Percentiles rank a stretch among this genome's conserved stretches.
Evolutionary conservation across 2,888 invertebrate genomes (phyloP).

Genomic region (Drosophila siamana): DNA sequence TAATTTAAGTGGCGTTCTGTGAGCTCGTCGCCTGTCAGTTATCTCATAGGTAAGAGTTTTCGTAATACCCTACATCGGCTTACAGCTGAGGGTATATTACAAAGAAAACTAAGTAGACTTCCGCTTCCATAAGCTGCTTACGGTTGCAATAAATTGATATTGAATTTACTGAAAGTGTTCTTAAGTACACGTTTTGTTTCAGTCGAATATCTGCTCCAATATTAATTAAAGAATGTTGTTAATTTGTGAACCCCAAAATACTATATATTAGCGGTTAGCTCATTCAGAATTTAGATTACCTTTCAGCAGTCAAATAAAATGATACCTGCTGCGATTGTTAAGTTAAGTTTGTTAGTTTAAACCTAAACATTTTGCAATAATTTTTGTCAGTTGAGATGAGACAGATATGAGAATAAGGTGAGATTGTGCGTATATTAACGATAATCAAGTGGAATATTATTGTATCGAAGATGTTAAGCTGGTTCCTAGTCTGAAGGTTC

Average conservation of each 20-base stretch:
- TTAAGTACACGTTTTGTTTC: neutral
- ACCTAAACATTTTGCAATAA: neutral
- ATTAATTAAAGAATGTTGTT: neutral
- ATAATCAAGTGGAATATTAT: neutral
- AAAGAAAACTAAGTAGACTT: neutral
- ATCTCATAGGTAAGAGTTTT: conserved; percentile 29
- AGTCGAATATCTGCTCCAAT: neutral
- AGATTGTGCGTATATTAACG: neutral
- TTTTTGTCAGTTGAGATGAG: neutral
- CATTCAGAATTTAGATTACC: neutral
- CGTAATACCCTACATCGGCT: conserved; percentile 39
- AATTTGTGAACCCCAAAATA: neutral
- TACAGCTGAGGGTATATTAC: neutral
- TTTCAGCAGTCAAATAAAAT: neutral
- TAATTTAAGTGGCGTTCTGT: conserved; percentile 65
- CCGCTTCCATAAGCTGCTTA: neutral
- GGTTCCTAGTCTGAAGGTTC: conserved; percentile 6
- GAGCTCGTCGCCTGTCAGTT: conserved; percentile 60
- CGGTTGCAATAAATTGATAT: neutral
- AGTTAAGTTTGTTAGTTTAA: neutral
- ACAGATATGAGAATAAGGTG: neutral
- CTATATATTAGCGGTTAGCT: neutral
- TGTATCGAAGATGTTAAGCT: conserved; percentile 19
- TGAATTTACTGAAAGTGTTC: neutral
- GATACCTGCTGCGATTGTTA: neutral